Conservation (phyloP, 2,888 invertebrate genomes). For the Stenurella melanura region DNA sequence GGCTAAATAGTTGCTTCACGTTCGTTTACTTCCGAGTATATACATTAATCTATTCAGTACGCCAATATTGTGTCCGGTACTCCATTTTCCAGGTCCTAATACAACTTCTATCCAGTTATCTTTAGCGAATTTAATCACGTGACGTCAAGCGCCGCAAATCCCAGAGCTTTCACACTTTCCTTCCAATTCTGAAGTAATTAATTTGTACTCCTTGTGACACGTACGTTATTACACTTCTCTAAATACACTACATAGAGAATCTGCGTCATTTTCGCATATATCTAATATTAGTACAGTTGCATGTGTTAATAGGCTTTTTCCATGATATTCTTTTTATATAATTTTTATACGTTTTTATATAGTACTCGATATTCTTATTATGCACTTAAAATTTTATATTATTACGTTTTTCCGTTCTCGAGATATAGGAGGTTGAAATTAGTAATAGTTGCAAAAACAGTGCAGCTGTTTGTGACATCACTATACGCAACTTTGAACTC, state of each 20-base stretch:
- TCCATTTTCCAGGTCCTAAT: not conserved
- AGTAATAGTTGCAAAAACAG: no score
- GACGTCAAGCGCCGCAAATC: conserved; percentile 34
- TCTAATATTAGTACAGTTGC: not conserved
- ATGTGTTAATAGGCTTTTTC: no score
- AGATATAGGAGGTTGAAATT: no score
- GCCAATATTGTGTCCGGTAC: not conserved
- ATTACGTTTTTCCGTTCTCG: no score
- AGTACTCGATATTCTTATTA: no score
- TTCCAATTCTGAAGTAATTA: conserved; percentile 40
- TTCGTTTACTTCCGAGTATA: no score
- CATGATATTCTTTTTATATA: no score
- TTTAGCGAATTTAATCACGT: conserved; percentile 38
- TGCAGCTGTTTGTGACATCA: no score
- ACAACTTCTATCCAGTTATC: conserved; percentile 33
- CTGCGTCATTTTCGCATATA: not conserved
- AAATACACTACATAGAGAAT: not conserved
- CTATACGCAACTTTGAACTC: no score
- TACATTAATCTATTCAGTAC: not conserved
- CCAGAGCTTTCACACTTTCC: conserved; percentile 35
- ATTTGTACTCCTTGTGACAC: conserved; percentile 28
- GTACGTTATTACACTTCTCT: not conserved
- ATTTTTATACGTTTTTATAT: no score
- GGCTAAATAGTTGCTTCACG: no score
- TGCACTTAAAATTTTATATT: no score